Evolutionary conservation across 2,113 vertebrate genomes (phyloP).

Genomic region (Otocyon megalotis): DNA sequence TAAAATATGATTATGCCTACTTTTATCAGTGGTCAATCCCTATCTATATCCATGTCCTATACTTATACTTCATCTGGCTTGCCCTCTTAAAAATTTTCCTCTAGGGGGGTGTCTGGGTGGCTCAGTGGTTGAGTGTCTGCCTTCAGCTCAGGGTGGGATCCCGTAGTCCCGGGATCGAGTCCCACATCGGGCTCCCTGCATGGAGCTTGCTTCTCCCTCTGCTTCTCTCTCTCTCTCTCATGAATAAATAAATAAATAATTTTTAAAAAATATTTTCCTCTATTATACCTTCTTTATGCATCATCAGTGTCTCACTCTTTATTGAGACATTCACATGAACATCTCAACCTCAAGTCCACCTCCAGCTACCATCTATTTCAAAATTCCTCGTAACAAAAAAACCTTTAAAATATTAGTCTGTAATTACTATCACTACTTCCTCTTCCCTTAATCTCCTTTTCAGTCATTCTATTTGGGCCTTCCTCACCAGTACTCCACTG

Average conservation of each 20-base stretch:
- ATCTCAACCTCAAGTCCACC: background rate
- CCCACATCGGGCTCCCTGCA: too few relatives aligned
- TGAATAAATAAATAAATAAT: too few relatives aligned
- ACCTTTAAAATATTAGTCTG: background rate
- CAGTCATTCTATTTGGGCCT: background rate
- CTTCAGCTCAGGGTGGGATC: too few relatives aligned
- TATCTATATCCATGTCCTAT: background rate
- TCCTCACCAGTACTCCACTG: background rate
- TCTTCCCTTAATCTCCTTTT: background rate
- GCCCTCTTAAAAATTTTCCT: constrained; percentile 34
- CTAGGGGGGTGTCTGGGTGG: background rate
- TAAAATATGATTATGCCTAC: background rate
- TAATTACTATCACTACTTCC: constrained; percentile 7
- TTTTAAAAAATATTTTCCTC: background rate
- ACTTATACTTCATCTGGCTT: constrained; percentile 21
- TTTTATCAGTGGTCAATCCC: background rate
- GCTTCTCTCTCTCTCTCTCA: too few relatives aligned
- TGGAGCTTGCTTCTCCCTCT: too few relatives aligned
- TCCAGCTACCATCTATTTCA: constrained; percentile 52
- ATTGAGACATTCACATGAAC: background rate
- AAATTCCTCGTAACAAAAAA: background rate
- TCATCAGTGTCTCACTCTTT: constrained; percentile 15
- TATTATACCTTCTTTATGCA: background rate
- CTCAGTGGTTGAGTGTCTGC: too few relatives aligned
- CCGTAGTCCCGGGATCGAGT: too few relatives aligned